Evolutionary conservation across 2,797 vertebrate species (phyloP).

Genomic region (Smutsia gigantea): DNA sequence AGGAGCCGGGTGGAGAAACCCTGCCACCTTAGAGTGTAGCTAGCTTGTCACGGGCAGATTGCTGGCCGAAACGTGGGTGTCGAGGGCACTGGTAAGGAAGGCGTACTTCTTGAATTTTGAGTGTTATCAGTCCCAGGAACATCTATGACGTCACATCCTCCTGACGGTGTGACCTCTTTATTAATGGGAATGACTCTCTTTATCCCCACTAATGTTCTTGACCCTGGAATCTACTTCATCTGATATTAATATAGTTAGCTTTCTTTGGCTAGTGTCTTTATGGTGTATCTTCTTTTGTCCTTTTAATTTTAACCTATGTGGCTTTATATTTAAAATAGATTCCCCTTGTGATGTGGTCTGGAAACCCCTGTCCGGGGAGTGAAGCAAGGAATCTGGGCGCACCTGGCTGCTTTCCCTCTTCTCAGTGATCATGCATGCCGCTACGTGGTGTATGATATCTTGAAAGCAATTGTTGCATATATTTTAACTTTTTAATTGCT

Average conservation of each 20-base stretch:
- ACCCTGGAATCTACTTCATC: neutral
- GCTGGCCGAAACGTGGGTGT: fast-evolving
- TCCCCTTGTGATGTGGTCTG: too few relatives aligned
- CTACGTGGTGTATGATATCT: too few relatives aligned
- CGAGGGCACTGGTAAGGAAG: neutral
- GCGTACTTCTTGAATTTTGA: neutral
- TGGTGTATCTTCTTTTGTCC: neutral
- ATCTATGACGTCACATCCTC: neutral
- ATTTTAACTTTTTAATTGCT: neutral
- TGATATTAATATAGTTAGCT: neutral
- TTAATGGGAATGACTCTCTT: neutral
- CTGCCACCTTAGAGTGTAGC: fast-evolving
- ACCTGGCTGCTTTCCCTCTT: neutral
- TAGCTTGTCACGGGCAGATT: neutral
- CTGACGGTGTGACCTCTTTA: neutral
- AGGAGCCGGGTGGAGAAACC: neutral
- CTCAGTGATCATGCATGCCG: neutral
- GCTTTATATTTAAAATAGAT: too few relatives aligned
- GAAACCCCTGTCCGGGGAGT: too few relatives aligned
- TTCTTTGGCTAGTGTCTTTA: too few relatives aligned
- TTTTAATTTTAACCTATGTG: too few relatives aligned
- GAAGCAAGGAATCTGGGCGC: too few relatives aligned
- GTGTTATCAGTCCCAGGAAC: neutral
- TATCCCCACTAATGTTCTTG: neutral
- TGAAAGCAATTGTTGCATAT: neutral